A percentile compares a stretch with the other conserved stretches of the same genome.
Conservation (phyloP, 2,113 vertebrate genomes). For the Ceratotherium simum region DNA sequence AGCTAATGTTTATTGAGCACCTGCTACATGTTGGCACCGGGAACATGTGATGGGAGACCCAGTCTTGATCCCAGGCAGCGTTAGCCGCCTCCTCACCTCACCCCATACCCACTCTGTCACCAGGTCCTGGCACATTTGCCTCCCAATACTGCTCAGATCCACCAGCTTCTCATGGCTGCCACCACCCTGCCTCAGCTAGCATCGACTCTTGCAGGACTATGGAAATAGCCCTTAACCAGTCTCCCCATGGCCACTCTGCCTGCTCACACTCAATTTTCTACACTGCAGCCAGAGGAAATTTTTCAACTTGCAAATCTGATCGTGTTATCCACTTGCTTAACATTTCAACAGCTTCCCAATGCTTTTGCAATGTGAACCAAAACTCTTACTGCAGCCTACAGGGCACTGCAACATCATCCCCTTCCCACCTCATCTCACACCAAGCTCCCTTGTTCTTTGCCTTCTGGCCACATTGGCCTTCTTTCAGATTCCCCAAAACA, state of each 20-base stretch:
- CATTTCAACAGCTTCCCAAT: not conserved
- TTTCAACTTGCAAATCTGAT: not conserved
- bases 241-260: not conserved
- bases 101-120: not conserved
- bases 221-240: not conserved
- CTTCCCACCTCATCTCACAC: not conserved
- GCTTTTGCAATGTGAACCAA: not conserved
- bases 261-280: not conserved
- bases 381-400: not conserved
- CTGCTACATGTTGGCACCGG: not conserved
- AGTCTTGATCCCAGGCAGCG: not conserved
- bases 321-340: not conserved
- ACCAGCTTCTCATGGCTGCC: not conserved
- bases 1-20: not conserved
- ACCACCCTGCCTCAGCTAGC: too few relatives aligned
- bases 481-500: not conserved
- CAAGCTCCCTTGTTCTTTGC: not conserved
- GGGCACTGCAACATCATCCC: not conserved
- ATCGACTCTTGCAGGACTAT: not conserved
- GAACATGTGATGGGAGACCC: not conserved
- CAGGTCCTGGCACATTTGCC: not conserved
- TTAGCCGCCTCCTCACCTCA: not conserved
- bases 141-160: not conserved
- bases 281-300: not conserved
- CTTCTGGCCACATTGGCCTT: not conserved